Conservation (phyloP, 2,797 vertebrate species). For the Euthynnus affinis region DNA sequence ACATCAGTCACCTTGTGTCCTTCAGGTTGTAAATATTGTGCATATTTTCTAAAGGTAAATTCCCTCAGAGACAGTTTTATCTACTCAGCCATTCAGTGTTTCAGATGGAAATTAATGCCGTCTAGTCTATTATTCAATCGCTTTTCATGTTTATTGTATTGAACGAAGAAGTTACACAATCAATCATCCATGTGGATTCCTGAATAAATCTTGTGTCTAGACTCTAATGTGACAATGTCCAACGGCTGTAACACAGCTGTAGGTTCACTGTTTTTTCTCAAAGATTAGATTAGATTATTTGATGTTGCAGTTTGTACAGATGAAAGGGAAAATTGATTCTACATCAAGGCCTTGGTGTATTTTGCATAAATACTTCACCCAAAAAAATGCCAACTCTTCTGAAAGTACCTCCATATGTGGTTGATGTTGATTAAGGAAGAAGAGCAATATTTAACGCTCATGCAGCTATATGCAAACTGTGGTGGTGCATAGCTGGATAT, state of each 20-base stretch:
- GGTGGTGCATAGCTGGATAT: constrained; percentile 32
- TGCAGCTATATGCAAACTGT: constrained; percentile 33
- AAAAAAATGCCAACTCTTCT: neutral
- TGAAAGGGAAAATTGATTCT: neutral
- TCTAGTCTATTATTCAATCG: constrained; percentile 39
- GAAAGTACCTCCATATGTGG: neutral
- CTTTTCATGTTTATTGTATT: constrained; percentile 50
- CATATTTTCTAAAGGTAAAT: constrained; percentile 23
- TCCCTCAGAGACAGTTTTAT: constrained; percentile 17
- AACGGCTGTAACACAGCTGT: neutral
- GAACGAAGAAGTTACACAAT: constrained; percentile 24
- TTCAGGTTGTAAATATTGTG: neutral
- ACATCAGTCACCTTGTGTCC: neutral
- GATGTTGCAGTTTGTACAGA: neutral
- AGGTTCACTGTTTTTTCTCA: neutral
- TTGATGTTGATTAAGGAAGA: constrained; percentile 49
- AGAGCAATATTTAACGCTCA: constrained; percentile 35
- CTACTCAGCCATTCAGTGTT: constrained; percentile 34
- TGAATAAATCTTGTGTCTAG: constrained; percentile 30
- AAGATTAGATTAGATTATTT: constrained; percentile 23
- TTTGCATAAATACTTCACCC: constrained; percentile 21
- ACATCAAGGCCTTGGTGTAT: constrained; percentile 15
- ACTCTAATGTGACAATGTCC: constrained; percentile 13
- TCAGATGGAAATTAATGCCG: constrained; percentile 32
- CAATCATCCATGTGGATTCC: constrained; percentile 22